These are phyloP conservation scores for Drosophila truncata DNA, from an alignment of 1,140 invertebrate genomes.

Conservation along the genomic window DNA sequence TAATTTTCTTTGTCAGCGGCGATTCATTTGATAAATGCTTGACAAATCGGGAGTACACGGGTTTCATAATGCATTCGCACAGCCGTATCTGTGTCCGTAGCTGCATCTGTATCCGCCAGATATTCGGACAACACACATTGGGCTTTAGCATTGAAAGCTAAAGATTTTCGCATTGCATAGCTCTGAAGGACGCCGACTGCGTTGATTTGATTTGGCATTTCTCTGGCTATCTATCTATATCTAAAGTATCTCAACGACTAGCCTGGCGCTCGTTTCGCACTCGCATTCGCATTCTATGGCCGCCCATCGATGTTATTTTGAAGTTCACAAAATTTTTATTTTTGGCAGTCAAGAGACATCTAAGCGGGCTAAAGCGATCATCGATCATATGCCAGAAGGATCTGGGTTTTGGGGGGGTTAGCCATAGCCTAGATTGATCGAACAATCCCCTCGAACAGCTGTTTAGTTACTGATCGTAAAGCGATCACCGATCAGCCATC, in stretches of 20 bases:
- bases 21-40: conserved; percentile 37
- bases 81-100: conserved; percentile 5
- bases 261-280: conserved; percentile 23
- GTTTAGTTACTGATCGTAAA: conserved; percentile 41
- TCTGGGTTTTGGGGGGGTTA: conserved; percentile 16
- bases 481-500: conserved; percentile 37
- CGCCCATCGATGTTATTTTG: conserved; percentile 55
- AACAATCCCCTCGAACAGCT: conserved; percentile 37
- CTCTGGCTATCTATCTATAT: conserved; percentile 54
- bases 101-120: conserved; percentile 17
- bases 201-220: conserved; percentile 69
- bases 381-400: conserved; percentile 27
- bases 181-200: conserved; percentile 72
- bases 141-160: conserved; percentile 70
- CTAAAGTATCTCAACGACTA: conserved; percentile 50
- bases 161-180: conserved; percentile 71
- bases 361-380: conserved; percentile 25
- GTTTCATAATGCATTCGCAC: conserved; percentile 43
- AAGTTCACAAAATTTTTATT: conserved; percentile 58
- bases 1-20: conserved; percentile 44
- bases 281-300: conserved; percentile 27
- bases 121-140: conserved; percentile 44
- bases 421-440: conserved; percentile 5
- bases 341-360: conserved; percentile 46
- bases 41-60: conserved; percentile 42